Conservation (phyloP, 2,797 vertebrate species). For the Liasis olivaceus region DNA sequence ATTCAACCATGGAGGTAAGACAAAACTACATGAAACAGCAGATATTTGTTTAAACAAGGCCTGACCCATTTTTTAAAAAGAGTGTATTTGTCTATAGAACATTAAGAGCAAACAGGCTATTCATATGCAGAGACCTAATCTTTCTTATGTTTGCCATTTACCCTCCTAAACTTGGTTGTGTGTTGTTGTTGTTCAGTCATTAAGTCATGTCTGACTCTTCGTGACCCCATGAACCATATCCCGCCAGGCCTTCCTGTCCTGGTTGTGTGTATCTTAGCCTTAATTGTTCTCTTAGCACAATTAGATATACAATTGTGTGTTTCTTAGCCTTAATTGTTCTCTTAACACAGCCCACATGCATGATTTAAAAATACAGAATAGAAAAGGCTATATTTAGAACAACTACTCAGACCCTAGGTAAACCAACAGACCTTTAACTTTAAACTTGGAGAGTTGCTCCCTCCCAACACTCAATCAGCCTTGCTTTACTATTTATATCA, state of each 20-base stretch:
- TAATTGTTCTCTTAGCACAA: too few relatives aligned
- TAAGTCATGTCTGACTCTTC: too few relatives aligned
- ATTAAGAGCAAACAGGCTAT: background rate
- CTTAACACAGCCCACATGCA: background rate
- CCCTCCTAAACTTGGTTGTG: background rate
- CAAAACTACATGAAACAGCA: background rate
- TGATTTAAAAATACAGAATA: background rate
- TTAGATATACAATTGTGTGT: too few relatives aligned
- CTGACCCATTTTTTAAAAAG: background rate
- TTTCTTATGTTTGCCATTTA: background rate
- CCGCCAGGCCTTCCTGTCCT: too few relatives aligned
- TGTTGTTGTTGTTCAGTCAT: too few relatives aligned
- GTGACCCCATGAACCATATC: too few relatives aligned
- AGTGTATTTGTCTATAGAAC: background rate
- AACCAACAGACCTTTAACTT: background rate
- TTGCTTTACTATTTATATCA: background rate
- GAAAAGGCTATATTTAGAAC: background rate
- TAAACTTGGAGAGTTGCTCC: background rate
- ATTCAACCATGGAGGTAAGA: background rate
- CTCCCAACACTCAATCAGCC: background rate
- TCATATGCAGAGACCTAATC: background rate
- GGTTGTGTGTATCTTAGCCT: too few relatives aligned
- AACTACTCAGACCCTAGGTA: background rate
- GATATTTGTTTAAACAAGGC: background rate
- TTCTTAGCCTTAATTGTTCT: background rate